A percentile compares a stretch with the other conserved stretches of the same genome.
These are phyloP conservation scores for Drosophila quinaria DNA, from an alignment of 2,888 invertebrate species.

Conservation along the genomic window DNA sequence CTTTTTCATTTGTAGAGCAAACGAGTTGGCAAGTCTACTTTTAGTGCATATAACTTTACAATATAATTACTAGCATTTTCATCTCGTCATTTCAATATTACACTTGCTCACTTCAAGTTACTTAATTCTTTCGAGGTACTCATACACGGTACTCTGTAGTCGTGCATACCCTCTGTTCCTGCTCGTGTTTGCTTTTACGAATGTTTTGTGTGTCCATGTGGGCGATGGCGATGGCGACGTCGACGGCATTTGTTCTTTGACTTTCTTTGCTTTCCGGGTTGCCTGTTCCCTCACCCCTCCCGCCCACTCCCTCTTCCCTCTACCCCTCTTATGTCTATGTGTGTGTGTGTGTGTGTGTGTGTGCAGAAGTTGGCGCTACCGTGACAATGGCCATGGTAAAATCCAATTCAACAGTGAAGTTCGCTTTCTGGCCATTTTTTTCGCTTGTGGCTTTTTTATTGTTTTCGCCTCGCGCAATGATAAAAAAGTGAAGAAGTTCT, in stretches of 20 bases:
- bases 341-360: conserved; percentile 18
- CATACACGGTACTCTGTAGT: conserved; percentile 19
- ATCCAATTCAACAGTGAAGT: conserved; percentile 37
- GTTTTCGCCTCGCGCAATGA: conserved; percentile 30
- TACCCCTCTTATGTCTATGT: conserved; percentile 3
- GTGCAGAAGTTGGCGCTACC: conserved; percentile 33
- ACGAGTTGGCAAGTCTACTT: no score
- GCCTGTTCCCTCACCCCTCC: conserved; percentile 18
- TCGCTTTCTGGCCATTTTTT: conserved; percentile 52
- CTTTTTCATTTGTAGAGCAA: not conserved
- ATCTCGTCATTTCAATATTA: not conserved
- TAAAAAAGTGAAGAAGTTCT: conserved; percentile 38
- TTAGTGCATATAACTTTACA: no score
- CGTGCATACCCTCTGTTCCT: not conserved
- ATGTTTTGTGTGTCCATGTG: conserved; percentile 52
- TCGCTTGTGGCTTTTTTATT: conserved; percentile 37
- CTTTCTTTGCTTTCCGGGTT: conserved; percentile 75
- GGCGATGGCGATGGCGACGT: conserved; percentile 28
- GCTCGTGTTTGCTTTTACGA: conserved; percentile 33
- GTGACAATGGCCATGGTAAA: conserved; percentile 42
- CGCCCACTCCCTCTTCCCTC: not conserved
- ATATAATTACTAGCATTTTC: not conserved
- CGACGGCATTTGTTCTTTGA: conserved; percentile 75
- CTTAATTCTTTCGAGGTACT: not conserved
- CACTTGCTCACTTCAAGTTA: not conserved